phyloP scores from a whole-genome alignment of 2,113 vertebrate species.

The Amia ocellicauda region DNA sequence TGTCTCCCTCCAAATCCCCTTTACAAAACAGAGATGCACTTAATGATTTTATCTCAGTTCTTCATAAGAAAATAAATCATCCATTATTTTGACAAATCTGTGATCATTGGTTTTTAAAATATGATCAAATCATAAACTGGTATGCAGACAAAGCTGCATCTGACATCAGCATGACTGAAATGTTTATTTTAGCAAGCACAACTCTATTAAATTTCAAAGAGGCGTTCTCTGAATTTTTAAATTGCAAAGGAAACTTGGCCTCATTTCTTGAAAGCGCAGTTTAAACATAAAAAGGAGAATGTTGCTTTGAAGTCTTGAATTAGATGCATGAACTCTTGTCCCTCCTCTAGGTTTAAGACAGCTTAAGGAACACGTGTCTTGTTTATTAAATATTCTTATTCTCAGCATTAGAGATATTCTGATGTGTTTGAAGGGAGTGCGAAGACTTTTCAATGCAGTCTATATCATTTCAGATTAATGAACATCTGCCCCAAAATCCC shows the following conservation, averaged over 20 bases:
- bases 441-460: slow-evolving; percentile 29
- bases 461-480: slow-evolving; percentile 22
- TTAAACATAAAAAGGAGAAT: slow-evolving; percentile 56
- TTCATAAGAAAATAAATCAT: too few relatives aligned
- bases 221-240: slow-evolving; percentile 61
- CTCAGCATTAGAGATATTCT: slow-evolving; percentile 38
- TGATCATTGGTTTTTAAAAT: too few relatives aligned
- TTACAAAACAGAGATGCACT: too few relatives aligned
- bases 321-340: slow-evolving; percentile 57
- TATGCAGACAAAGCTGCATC: slow-evolving; percentile 15
- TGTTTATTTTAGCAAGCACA: slow-evolving; percentile 64
- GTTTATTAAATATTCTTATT: slow-evolving; percentile 49
- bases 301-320: slow-evolving; percentile 71
- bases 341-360: slow-evolving; percentile 41
- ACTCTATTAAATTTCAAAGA: slow-evolving; percentile 71
- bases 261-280: slow-evolving; percentile 60
- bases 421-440: slow-evolving; percentile 41
- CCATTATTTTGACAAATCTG: too few relatives aligned
- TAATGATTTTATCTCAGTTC: too few relatives aligned
- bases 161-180: slow-evolving; percentile 45
- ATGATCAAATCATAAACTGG: too few relatives aligned
- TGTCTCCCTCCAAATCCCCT: too few relatives aligned
- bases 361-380: slow-evolving; percentile 32
- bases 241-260: slow-evolving; percentile 68
- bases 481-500: neutral